These are phyloP conservation scores for Lepidothrix coronata DNA, from an alignment of 2,113 vertebrate genomes.

Conservation along the genomic window DNA sequence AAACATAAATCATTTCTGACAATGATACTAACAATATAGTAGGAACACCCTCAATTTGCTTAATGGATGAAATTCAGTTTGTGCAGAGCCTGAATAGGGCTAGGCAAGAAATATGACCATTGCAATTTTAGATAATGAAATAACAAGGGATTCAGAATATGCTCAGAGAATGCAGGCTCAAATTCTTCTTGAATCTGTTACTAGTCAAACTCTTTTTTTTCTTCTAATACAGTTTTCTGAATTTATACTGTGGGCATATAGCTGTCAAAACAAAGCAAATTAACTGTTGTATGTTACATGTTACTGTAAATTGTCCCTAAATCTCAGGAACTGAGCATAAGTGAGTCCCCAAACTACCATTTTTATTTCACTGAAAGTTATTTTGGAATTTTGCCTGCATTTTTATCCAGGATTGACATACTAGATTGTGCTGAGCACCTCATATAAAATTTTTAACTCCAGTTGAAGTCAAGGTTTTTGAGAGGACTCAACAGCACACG, in stretches of 20 bases:
- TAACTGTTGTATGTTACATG: neutral
- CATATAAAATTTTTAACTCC: neutral
- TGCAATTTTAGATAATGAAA: constrained; percentile 11
- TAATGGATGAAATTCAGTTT: constrained; percentile 9
- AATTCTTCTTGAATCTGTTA: neutral
- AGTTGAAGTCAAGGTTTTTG: neutral
- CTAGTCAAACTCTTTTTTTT: neutral
- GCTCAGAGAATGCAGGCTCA: neutral
- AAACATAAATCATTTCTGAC: constrained; percentile 5
- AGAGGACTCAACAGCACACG: neutral
- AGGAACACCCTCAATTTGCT: neutral
- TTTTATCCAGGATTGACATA: neutral
- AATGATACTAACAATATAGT: neutral
- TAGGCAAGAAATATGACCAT: neutral
- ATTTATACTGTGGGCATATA: neutral
- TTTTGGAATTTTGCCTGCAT: neutral
- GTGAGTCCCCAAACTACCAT: neutral
- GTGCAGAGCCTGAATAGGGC: neutral
- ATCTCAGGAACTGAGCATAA: neutral
- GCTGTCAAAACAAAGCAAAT: neutral
- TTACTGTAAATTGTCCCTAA: neutral
- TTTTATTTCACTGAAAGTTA: neutral
- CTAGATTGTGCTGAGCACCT: neutral
- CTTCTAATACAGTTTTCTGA: neutral
- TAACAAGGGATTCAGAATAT: neutral